Base-by-base conservation (phyloP, 2,797 vertebrate species). In the Varecia variegata region DNA sequence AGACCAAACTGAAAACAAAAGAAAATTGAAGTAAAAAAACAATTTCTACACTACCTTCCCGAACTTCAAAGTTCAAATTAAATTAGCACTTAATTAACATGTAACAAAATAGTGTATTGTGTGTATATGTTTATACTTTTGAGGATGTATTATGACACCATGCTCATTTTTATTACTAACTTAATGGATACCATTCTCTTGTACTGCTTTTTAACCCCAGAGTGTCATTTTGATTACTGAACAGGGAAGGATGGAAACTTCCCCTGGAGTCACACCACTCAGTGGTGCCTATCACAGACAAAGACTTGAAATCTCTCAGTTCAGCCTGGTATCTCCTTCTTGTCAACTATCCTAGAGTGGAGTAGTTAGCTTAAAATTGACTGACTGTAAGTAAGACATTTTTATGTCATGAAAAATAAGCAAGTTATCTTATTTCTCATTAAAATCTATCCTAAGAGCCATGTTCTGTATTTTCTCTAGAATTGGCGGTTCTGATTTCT, bases 401-500 rank as follows among this genome's bases (percentile, higher is more conserved):
- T 95, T 88, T 65, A 23, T 56, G 30, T 70, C 12, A 67, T 56
- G 47, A 68, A 93, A 84, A 81, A 30, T 82, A 17, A 86, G n/a
- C n/a, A 95, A 38, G 2, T 20, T 43, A 54, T 58, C 27, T 90
- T 89, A n/a, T 56, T 73, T 77, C n/a, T 93, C 27, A 81, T 79
- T 88, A 56, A 40, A 23, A 25, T 87, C 32, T 86, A 45, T 45
- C 50, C 25, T 93, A 82, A 88, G 71, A 96, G 82, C 32, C 23
- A 21, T 79, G 6, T 73, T 54, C 7, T 56, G 0, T 60, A 88
- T 71, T 54, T 30, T 6, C 7, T 58, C 40, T 58, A 93, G 56
- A 93, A 90, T 56, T 35, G 18, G 88, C 58, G 92, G 23, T 32
- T 92, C 40, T 32, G 8, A 71, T n/a, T 94, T 96, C 88, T 43